Base-by-base conservation (phyloP, 2,113 vertebrate species). In the Misgurnus anguillicaudatus region DNA sequence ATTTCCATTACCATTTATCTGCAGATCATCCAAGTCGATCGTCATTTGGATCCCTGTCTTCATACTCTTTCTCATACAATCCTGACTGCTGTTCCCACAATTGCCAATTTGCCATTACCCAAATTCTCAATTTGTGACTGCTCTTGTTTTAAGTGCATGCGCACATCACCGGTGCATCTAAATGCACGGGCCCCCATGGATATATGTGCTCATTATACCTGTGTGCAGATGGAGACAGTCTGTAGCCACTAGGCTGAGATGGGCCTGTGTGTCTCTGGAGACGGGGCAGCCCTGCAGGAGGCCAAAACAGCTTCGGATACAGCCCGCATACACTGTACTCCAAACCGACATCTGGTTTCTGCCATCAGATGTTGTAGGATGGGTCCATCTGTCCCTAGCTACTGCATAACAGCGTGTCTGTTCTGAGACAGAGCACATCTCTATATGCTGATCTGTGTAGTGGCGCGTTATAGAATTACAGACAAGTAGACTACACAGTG, bases 131-230 rank as follows among this genome's bases (percentile, higher is more conserved):
- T 36, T 51, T 53, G 13, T 19, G 17, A 19, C 24, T 17, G 61
- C 19, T 39, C 38, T 71, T 9, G 36, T 71, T 71, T 57, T 41
- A 58, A 16, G 13, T n/a, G 41, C 13, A 73, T 31, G 42, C 0
- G 36, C 53, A 42, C 3, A n/a, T 11, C 8, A 41, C 9, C 8
- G 47, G 5, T 21, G 13, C 38, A 76, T 64, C 13, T 47, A 65
- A 45, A 65, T 41, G 47, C 31, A 75, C 8, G 55, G 11, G 45
- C 65, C 65, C 65, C 65, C 2, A 45, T n/a, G 38, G 77, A 58
- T 58, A 60, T 63, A 16, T 19, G 38, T 70, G 71, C 77, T 83
- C 71, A 75, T 83, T 79, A 83, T 83, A 68, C 63, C 77, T 55
- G 77, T 51, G 76, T 79, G 57, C 77, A 70, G 64, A 71, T 72